Evolutionary conservation across 1,140 invertebrate species (phyloP).

Genomic region (Mylabris phalerata): DNA sequence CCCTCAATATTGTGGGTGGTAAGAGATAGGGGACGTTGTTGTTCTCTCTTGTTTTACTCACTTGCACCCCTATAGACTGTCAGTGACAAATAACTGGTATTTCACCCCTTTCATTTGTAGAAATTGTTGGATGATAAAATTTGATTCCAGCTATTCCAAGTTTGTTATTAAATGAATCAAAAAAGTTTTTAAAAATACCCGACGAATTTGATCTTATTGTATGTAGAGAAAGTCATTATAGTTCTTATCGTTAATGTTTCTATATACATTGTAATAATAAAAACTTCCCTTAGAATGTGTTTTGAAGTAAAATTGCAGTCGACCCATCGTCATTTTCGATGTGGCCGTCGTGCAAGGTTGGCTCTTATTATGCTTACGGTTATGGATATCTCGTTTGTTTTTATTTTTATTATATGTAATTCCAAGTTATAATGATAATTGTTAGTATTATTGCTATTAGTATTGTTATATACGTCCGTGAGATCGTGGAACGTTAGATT

Average conservation of each 20-base stretch:
- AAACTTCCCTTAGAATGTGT: too few species aligned
- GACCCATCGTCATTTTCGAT: too few species aligned
- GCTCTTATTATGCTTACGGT: slow-evolving; percentile 25
- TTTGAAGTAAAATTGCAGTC: too few species aligned
- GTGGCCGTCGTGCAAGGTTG: slow-evolving; percentile 5
- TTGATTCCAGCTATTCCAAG: slow-evolving; percentile 14
- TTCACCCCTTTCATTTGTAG: slow-evolving; percentile 20
- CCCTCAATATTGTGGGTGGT: slow-evolving; percentile 17
- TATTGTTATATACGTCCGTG: slow-evolving; percentile 13
- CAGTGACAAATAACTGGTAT: slow-evolving; percentile 31
- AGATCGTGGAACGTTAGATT: slow-evolving; percentile 15
- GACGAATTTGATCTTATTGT: too few species aligned
- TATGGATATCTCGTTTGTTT: slow-evolving; percentile 36
- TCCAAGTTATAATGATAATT: slow-evolving; percentile 35
- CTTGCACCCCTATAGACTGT: slow-evolving; percentile 14
- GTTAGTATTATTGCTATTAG: slow-evolving; percentile 29
- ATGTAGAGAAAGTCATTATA: too few species aligned
- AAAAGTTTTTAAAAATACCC: too few species aligned
- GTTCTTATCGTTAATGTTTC: too few species aligned
- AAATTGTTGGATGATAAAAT: slow-evolving; percentile 19
- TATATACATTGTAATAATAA: too few species aligned
- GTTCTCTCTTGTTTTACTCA: slow-evolving; percentile 5
- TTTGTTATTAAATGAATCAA: too few species aligned
- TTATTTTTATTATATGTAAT: slow-evolving; percentile 40
- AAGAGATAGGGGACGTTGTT: slow-evolving; percentile 11